A percentile compares a stretch with the other conserved stretches of the same genome.
Evolutionary conservation across 2,113 vertebrate genomes (phyloP).

Genomic region (Falco punctatus): DNA sequence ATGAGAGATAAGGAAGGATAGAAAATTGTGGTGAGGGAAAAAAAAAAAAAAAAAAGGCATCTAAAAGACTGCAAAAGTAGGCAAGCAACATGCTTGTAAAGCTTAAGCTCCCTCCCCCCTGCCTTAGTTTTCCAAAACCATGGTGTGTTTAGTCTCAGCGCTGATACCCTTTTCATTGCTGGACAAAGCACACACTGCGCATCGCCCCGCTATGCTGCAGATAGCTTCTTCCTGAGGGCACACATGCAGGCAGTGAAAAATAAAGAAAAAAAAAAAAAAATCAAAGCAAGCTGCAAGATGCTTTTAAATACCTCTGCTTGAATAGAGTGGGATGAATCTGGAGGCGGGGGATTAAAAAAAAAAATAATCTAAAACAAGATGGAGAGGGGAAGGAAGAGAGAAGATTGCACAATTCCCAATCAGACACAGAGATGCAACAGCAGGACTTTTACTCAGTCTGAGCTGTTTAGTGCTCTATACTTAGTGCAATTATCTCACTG

Average conservation of each 20-base stretch:
- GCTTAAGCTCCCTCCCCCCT: background rate
- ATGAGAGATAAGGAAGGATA: background rate
- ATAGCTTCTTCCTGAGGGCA: conserved; percentile 32
- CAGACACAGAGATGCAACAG: background rate
- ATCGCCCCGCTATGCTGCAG: background rate
- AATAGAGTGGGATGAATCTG: background rate
- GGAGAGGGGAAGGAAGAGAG: rapidly evolving
- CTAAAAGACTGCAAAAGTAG: background rate
- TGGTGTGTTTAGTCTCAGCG: conserved; percentile 52
- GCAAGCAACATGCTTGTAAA: background rate
- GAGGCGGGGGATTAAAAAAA: background rate
- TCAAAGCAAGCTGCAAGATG: background rate
- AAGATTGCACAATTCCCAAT: background rate
- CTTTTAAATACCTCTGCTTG: background rate
- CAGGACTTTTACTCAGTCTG: rapidly evolving
- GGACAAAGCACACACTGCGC: conserved; percentile 53
- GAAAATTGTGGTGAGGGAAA: background rate
- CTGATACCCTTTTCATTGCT: conserved; percentile 48
- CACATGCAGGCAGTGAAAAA: conserved; percentile 8
- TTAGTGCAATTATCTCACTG: background rate
- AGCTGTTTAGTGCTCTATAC: background rate
- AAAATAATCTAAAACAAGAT: too few species aligned
- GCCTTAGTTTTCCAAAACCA: background rate
- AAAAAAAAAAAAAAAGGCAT: too few species aligned
- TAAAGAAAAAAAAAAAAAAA: background rate